Conservation (phyloP, 2,888 invertebrate species). For the Trissolcus brochymenae region DNA sequence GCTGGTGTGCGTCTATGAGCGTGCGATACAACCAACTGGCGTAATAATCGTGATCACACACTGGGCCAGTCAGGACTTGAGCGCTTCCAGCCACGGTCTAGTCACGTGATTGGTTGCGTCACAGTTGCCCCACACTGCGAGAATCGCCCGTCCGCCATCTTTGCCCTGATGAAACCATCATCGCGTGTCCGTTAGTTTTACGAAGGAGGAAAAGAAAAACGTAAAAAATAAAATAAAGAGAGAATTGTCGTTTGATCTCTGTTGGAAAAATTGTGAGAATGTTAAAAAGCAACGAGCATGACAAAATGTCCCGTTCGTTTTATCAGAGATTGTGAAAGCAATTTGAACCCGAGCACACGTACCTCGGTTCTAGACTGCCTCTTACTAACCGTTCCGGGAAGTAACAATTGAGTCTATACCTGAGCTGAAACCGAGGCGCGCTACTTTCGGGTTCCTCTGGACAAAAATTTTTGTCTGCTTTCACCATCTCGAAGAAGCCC, state of each 20-base stretch:
- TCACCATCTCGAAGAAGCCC: too few relatives aligned
- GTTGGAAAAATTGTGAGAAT: neutral
- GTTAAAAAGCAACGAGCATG: neutral
- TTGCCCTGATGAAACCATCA: slow-evolving; percentile 63
- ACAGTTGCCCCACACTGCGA: slow-evolving; percentile 72
- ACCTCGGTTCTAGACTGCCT: slow-evolving; percentile 8
- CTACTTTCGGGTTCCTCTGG: slow-evolving; percentile 8
- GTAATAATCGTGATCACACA: slow-evolving; percentile 71
- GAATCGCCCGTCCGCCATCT: slow-evolving; percentile 68
- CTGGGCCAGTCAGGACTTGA: slow-evolving; percentile 62
- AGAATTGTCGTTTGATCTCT: neutral
- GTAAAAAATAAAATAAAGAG: too few relatives aligned
- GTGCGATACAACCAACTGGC: slow-evolving; percentile 63
- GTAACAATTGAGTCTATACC: slow-evolving; percentile 9
- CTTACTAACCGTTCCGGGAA: slow-evolving; percentile 13
- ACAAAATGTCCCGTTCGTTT: neutral
- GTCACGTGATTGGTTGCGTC: slow-evolving; percentile 76
- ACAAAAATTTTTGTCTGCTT: neutral
- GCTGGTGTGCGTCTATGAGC: slow-evolving; percentile 42
- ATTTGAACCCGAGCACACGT: slow-evolving; percentile 11
- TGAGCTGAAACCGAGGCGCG: slow-evolving; percentile 15
- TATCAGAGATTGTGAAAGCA: slow-evolving; percentile 12
- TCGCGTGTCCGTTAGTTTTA: slow-evolving; percentile 49
- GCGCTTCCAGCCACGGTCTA: slow-evolving; percentile 71
- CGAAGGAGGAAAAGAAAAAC: neutral